A percentile compares a stretch with the other conserved stretches of the same genome.
These are phyloP conservation scores for Xyrichtys novacula DNA, from an alignment of 2,797 vertebrate species.

Conservation along the genomic window DNA sequence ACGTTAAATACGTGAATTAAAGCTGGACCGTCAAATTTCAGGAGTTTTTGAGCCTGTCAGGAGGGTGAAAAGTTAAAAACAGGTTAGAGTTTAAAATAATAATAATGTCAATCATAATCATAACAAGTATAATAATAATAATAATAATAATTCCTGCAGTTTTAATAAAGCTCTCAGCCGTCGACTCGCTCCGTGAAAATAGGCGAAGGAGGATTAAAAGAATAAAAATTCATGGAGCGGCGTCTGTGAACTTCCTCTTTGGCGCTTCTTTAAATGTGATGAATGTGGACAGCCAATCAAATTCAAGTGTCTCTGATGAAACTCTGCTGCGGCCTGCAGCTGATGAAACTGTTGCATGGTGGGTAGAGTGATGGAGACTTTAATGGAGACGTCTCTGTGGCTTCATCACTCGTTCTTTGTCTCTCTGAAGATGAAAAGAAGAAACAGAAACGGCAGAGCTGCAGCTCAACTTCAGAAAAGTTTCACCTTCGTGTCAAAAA, in stretches of 20 bases:
- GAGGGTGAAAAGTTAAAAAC: no score
- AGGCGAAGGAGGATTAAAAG: no score
- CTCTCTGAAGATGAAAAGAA: conserved; percentile 17
- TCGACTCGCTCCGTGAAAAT: no score
- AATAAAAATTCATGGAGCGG: no score
- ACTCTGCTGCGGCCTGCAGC: conserved; percentile 1
- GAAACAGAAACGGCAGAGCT: conserved; percentile 3
- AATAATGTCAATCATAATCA: no score
- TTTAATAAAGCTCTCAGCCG: no score
- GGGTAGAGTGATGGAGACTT: conserved; percentile 23
- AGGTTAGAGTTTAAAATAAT: no score
- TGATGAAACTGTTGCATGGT: conserved; percentile 57
- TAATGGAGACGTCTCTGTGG: conserved; percentile 27
- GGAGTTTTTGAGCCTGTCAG: no score
- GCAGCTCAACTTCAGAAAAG: neutral
- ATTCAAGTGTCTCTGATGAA: conserved; percentile 11
- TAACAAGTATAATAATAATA: no score
- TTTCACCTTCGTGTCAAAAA: neutral
- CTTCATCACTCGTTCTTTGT: conserved; percentile 23
- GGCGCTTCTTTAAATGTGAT: neutral
- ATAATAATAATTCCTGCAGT: no score
- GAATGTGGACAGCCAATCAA: neutral
- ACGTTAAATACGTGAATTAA: no score
- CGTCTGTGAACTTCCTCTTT: neutral
- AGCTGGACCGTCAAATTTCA: no score